Evolutionary conservation across 2,797 vertebrate species (phyloP).

Genomic region (Hypotaenidia philippensis): DNA sequence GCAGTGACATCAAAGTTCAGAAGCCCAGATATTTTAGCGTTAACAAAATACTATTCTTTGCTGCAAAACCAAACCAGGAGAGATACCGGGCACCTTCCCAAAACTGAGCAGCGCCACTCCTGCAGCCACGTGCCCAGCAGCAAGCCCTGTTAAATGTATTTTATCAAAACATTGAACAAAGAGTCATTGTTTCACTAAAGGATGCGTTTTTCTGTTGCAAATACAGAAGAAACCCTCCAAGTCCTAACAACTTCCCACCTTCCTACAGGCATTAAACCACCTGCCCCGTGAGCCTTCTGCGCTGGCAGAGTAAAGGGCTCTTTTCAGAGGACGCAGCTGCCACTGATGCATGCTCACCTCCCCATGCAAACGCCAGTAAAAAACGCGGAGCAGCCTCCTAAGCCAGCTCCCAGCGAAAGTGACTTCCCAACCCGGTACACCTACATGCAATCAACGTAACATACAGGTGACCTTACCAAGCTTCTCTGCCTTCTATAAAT

Average conservation of each 20-base stretch:
- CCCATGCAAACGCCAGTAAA: constrained; percentile 58
- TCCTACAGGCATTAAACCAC: not conserved
- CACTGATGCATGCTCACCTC: not conserved
- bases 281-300: not conserved
- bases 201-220: not conserved
- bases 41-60: not conserved
- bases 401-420: constrained; percentile 52
- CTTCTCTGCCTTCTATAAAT: constrained; percentile 71
- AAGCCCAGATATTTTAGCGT: not conserved
- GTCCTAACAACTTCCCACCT: not conserved
- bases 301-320: not conserved
- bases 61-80: not conserved
- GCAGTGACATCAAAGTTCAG: not conserved
- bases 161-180: not conserved
- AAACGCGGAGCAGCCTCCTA: constrained; percentile 6
- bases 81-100: not conserved
- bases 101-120: not conserved
- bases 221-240: not conserved
- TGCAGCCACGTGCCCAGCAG: not conserved
- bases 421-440: constrained; percentile 50
- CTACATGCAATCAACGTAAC: constrained; percentile 58
- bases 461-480: constrained; percentile 77
- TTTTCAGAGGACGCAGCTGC: not conserved
- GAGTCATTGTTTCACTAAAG: not conserved
- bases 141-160: not conserved